Conservation (phyloP, 2,113 vertebrate genomes). For the Phylloscopus trochilus region DNA sequence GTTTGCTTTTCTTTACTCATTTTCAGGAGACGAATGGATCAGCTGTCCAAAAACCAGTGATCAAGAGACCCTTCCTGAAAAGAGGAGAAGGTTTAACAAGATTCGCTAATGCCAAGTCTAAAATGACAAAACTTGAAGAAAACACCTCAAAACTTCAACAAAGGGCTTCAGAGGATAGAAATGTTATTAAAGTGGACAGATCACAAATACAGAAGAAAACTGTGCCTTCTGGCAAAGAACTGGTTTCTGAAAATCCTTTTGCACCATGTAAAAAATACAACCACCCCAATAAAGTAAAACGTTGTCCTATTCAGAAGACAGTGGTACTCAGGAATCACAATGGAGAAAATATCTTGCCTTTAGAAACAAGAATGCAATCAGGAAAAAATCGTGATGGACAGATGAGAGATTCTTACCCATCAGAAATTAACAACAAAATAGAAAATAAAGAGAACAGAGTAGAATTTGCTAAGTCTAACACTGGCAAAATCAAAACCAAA, state of each 20-base stretch:
- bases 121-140: conserved; percentile 54
- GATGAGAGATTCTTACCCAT: conserved; percentile 22
- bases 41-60: conserved; percentile 46
- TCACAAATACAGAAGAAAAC: conserved; percentile 81
- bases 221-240: conserved; percentile 74
- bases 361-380: conserved; percentile 7
- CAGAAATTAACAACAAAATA: conserved; percentile 38
- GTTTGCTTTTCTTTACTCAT: background rate
- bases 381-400: conserved; percentile 43
- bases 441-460: conserved; percentile 66
- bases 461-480: conserved; percentile 3
- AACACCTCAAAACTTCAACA: conserved; percentile 2
- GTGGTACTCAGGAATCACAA: conserved; percentile 65
- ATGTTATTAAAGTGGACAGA: conserved; percentile 61
- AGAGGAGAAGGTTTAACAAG: conserved; percentile 88
- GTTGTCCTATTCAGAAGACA: conserved; percentile 29
- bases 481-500: background rate
- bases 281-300: conserved; percentile 45
- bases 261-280: conserved; percentile 28
- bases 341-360: conserved; percentile 62
- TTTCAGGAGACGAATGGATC: conserved; percentile 66
- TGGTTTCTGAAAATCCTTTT: conserved; percentile 31
- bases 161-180: conserved; percentile 43
- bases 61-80: conserved; percentile 87
- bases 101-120: conserved; percentile 77